Evolutionary conservation across 2,113 vertebrate species (phyloP).

Genomic region (Microtus montanus): DNA sequence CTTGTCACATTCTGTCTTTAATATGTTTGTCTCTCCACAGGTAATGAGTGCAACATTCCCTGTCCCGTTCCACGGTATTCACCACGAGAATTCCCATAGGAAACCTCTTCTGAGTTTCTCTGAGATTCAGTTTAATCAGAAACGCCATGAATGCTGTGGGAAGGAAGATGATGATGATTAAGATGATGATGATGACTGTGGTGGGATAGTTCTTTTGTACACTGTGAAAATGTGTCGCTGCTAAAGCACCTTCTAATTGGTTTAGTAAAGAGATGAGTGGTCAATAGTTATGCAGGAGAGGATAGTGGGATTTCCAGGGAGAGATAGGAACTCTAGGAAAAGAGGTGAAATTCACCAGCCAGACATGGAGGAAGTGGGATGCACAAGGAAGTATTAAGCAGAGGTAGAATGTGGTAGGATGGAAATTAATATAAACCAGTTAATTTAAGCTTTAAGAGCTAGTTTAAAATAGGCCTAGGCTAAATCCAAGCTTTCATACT

Average conservation of each 20-base stretch:
- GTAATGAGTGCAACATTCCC: not conserved
- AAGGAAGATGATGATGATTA: not conserved
- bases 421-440: not conserved
- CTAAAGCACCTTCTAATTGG: not conserved
- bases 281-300: not conserved
- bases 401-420: not conserved
- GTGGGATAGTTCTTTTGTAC: not conserved
- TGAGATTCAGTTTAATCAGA: not conserved
- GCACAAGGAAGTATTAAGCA: not conserved
- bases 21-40: not conserved
- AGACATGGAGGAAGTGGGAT: not conserved
- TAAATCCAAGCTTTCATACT: not conserved
- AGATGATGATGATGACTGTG: not conserved
- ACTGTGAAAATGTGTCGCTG: not conserved
- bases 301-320: not conserved
- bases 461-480: not conserved
- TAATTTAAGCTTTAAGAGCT: not conserved
- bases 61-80: not conserved
- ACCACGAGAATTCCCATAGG: not conserved
- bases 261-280: not conserved
- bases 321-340: not conserved
- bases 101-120: not conserved
- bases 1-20: slow-evolving; percentile 1
- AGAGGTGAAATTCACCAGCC: not conserved
- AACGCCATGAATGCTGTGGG: not conserved